Evolutionary conservation across 2,113 vertebrate genomes (phyloP), one percentile per base, ranked within the genome.

Genomic region (Cariama cristata): DNA sequence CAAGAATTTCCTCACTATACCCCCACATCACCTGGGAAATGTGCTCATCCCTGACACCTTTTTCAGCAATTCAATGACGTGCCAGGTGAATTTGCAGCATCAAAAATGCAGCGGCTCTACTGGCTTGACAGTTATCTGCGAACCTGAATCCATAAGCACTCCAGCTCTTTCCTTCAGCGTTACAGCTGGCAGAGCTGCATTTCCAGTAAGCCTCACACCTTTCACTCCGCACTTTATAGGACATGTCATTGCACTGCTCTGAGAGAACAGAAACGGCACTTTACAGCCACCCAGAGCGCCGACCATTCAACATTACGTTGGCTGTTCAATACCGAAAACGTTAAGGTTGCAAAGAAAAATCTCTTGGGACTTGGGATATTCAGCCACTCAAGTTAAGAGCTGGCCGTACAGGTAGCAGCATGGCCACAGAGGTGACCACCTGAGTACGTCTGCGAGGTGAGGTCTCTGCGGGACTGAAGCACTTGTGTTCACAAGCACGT

Each of bases 371-470:
- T 64, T 4, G 0, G 32, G 28, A 35, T 75, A n/a, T 47, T 53
- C 26, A 52, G 35, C 26, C 55, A 28, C 14, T 28, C 0, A 0
- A 53, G 45, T 13, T 22, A 30, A 53, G 53, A 45, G 47, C 14
- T 49, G 33, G 27, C 21, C 2, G 2, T 2, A 33, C 10, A 24
- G 59, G 58, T 44, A 59, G 69, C 86, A 75, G 82, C 23, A 3
- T 0, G 2, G 81, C 32, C 11, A 1, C 5, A 8, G 42, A 14
- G 28, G 28, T 9, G 49, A 14, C 56, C 7, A 6, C 4, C 15
- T 1, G 12, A 24, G 58, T 1, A 12, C 2, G 0, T 30, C 27
- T 4, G 11, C 1, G 5, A 47, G 55, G 40, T 1, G 33, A 83
- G 11, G 20, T 67, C 52, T 59, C 56, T 15, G 6, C 0, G 6